Percentiles rank a stretch among this genome's conserved stretches.
phyloP scores from a whole-genome alignment of 2,797 vertebrate genomes.

The Adrianichthys oophorus region DNA sequence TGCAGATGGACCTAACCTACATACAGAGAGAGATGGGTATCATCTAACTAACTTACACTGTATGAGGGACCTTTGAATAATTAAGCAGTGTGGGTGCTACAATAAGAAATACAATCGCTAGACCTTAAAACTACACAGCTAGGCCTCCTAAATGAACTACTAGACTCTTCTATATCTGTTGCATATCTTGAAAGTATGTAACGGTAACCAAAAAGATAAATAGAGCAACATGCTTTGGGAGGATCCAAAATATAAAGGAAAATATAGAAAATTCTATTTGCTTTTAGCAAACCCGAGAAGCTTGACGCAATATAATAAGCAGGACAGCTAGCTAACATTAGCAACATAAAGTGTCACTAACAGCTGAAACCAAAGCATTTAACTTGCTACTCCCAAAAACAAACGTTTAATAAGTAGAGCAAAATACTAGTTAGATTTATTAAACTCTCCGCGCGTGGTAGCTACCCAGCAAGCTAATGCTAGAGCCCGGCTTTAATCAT shows the following conservation, averaged over 20 bases:
- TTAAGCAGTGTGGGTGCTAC: constrained; percentile 63
- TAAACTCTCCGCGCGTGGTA: neutral
- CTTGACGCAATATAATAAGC: too few species aligned
- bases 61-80: constrained; percentile 68
- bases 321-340: too few species aligned
- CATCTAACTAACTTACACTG: constrained; percentile 56
- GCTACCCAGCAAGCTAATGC: constrained; percentile 13
- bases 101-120: constrained; percentile 71
- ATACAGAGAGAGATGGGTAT: constrained; percentile 54
- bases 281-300: too few species aligned
- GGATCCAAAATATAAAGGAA: too few species aligned
- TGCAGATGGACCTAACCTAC: constrained; percentile 26
- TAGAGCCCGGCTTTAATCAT: constrained; percentile 7
- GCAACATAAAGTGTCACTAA: too few species aligned
- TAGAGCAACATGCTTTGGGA: neutral
- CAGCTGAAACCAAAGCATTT: neutral
- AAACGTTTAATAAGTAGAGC: fast-evolving
- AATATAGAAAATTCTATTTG: too few species aligned
- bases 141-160: constrained; percentile 58
- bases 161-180: constrained; percentile 15
- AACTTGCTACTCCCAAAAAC: neutral
- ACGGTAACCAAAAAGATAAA: neutral
- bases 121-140: constrained; percentile 27
- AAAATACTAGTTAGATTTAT: fast-evolving
- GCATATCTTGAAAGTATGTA: neutral